Evolutionary conservation across 2,113 vertebrate species (phyloP).

Genomic region (Crotophaga sulcirostris): DNA sequence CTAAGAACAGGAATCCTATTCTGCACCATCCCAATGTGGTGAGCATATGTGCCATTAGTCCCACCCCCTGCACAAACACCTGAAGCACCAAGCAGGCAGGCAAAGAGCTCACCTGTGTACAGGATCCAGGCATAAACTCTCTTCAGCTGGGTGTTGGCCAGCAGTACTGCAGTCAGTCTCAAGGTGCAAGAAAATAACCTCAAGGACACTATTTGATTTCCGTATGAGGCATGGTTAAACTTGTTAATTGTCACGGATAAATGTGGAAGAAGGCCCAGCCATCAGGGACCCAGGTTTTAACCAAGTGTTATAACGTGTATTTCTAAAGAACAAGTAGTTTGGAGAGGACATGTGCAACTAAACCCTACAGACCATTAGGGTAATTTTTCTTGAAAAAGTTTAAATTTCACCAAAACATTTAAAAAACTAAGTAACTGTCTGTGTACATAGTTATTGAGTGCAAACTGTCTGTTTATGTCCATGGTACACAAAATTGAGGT

Average conservation of each 20-base stretch:
- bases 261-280: neutral
- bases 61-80: neutral
- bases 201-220: neutral
- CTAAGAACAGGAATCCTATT: neutral
- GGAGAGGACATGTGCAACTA: neutral
- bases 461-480: too few species aligned
- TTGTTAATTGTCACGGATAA: neutral
- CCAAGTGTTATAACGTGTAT: neutral
- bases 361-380: neutral
- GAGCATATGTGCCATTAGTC: accelerated
- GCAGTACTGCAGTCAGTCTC: neutral
- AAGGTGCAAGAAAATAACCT: neutral
- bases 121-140: neutral
- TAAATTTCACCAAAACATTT: neutral
- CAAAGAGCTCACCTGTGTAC: neutral
- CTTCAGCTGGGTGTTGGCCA: too few species aligned
- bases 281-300: neutral
- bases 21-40: neutral
- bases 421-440: accelerated
- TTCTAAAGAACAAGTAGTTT: neutral
- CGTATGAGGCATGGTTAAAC: neutral
- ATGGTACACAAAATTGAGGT: accelerated
- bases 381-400: neutral
- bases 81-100: too few species aligned
- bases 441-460: accelerated